A percentile compares a stretch with the other conserved stretches of the same genome.
These are phyloP conservation scores for Hirtodrosophila alboralis DNA, from an alignment of 2,888 invertebrate genomes.

Conservation along the genomic window DNA sequence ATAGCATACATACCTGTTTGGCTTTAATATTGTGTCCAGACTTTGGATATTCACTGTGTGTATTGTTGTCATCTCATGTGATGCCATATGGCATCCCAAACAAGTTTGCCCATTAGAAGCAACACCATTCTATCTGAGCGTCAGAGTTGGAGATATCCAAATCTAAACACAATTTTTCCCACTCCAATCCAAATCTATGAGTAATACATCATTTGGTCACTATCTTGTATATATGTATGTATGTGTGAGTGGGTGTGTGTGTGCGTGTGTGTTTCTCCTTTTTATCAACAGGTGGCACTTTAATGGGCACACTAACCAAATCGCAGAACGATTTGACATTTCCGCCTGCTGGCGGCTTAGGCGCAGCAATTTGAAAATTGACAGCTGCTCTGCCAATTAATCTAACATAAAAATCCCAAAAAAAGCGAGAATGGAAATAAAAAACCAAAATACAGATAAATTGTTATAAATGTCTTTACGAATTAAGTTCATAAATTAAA, in stretches of 20 bases:
- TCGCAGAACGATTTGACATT: constrained; percentile 39
- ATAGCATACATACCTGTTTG: no score
- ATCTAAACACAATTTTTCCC: constrained; percentile 18
- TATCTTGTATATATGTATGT: no score
- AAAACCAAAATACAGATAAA: constrained; percentile 64
- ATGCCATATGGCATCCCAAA: constrained; percentile 41
- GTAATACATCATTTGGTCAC: constrained; percentile 38
- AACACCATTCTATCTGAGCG: constrained; percentile 19
- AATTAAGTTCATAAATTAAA: constrained; percentile 76
- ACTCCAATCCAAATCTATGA: constrained; percentile 22
- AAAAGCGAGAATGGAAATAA: constrained; percentile 19
- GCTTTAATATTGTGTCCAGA: constrained; percentile 6
- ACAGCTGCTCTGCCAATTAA: constrained; percentile 68
- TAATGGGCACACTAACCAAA: constrained; percentile 39
- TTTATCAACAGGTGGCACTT: constrained; percentile 24
- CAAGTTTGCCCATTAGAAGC: constrained; percentile 60
- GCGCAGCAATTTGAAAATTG: constrained; percentile 67
- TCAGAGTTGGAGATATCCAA: constrained; percentile 16
- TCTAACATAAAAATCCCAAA: constrained; percentile 45
- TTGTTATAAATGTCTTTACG: constrained; percentile 72
- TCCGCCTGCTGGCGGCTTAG: constrained; percentile 72
- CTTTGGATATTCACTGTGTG: constrained; percentile 43
- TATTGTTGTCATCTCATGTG: constrained; percentile 24
- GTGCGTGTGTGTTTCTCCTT: neutral
- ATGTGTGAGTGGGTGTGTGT: neutral